Base-by-base conservation (phyloP, 2,797 vertebrate species). In the Fundulus diaphanus region DNA sequence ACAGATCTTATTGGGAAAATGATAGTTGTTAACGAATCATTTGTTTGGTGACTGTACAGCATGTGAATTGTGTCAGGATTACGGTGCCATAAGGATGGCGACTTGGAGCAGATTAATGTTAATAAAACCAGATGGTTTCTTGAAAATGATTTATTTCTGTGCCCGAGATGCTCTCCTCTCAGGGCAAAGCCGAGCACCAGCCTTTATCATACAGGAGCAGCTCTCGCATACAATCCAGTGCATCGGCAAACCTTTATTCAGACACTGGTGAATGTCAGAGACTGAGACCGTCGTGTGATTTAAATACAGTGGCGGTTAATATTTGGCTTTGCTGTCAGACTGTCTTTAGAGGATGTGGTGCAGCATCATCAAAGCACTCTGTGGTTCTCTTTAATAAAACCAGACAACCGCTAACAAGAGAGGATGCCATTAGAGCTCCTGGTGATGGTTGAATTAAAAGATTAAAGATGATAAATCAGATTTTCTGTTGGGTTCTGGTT, bases 211-310 rank as follows among this genome's bases (percentile, higher is more conserved):
- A 29, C 31, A 82, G 72, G 69, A 77, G 74, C 76, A 84, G 73
- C 68, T 22, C 70, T 42, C 67, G 85, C 82, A 82, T 56, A 5
- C 68, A 33, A 80, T 49, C 71, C 70, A 83, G 74, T 84, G 72
- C 24, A 3, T 77, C 73, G 80, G 74, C 74, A 81, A 70, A 48
- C 37, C 68, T 85, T 73, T 79, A 76, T 57, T 79, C 70, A 87
- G 79, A 84, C 65, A 71, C 35, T 76, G 59, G n/a, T 67, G 33
- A 74, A 78, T 68, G 77, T 78, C 3, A 79, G 52, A 76, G 73
- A 85, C 76, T 85, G 87, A 86, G 78, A 70, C 33, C 80, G 73
- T 76, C 85, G 84, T 68, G 65, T 82, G 63, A n/a, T 42, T 44
- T 16, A 66, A 42, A 44, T 66, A 37, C 40, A 56, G 18, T 13